phyloP scores from a whole-genome alignment of 2,888 invertebrate genomes.

The Cacoxenus indagator region DNA sequence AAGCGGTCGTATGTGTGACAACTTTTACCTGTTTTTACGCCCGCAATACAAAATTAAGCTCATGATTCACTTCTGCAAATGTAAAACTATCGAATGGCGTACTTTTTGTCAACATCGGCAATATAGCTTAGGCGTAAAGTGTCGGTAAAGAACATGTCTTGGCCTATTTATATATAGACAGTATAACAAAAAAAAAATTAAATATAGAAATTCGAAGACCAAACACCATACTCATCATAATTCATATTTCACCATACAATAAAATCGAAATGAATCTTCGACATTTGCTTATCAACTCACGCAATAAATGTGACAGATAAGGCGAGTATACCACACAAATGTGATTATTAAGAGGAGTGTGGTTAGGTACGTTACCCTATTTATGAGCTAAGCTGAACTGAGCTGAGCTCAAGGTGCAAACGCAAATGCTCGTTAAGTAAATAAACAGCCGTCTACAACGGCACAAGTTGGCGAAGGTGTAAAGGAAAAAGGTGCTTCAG shows the following conservation, averaged over 20 bases:
- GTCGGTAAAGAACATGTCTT: too few species aligned
- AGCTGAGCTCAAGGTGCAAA: constrained; percentile 19
- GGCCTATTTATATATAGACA: too few species aligned
- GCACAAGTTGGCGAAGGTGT: constrained; percentile 4
- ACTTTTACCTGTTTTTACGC: too few species aligned
- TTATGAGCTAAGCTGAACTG: too few species aligned
- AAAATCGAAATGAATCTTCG: not conserved
- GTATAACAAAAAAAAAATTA: too few species aligned
- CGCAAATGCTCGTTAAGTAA: constrained; percentile 6
- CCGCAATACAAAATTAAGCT: too few species aligned
- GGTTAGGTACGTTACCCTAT: not conserved
- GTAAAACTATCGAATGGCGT: too few species aligned
- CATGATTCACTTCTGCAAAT: too few species aligned
- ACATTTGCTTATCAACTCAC: not conserved
- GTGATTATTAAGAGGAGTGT: not conserved
- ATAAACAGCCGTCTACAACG: not conserved
- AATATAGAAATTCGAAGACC: too few species aligned
- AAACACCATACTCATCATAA: not conserved
- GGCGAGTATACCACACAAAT: not conserved
- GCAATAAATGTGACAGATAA: constrained; percentile 3
- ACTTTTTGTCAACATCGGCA: too few species aligned
- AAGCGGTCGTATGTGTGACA: too few species aligned
- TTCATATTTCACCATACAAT: not conserved
- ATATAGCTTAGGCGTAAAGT: too few species aligned
- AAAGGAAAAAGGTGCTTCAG: constrained; percentile 15